Percentiles rank a stretch among this genome's conserved stretches.
Evolutionary conservation across 1,140 invertebrate species (phyloP).

Genomic region (Pectinophora gossypiella): DNA sequence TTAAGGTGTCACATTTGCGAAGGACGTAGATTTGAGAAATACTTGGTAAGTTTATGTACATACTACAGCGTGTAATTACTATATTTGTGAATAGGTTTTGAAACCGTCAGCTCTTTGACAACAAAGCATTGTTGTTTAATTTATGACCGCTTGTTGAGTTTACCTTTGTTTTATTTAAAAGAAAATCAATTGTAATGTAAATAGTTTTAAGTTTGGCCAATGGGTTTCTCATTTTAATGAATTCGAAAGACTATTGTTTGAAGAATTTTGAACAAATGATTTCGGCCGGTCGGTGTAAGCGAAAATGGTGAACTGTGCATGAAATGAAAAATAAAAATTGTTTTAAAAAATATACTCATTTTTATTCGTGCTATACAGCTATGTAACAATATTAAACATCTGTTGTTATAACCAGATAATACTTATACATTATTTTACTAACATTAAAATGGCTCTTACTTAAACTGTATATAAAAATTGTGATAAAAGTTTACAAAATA

Average conservation of each 20-base stretch:
- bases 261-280: not conserved
- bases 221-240: not conserved
- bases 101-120: not conserved
- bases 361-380: too few relatives aligned
- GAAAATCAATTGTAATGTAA: not conserved
- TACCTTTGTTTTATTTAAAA: not conserved
- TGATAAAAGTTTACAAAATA: too few relatives aligned
- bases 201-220: not conserved
- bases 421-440: too few relatives aligned
- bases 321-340: constrained; percentile 44
- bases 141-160: not conserved
- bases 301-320: constrained; percentile 33
- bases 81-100: not conserved
- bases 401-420: too few relatives aligned
- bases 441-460: too few relatives aligned
- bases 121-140: not conserved
- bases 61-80: too few relatives aligned
- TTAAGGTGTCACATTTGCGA: too few relatives aligned
- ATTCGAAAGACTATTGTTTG: not conserved
- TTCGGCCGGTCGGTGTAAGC: constrained; percentile 19
- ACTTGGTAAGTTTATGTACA: too few relatives aligned
- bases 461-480: too few relatives aligned
- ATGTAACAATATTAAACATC: too few relatives aligned
- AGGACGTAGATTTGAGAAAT: too few relatives aligned
- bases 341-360: constrained; percentile 18